These are phyloP conservation scores for Colius striatus DNA, from an alignment of 2,113 vertebrate species.

Conservation along the genomic window DNA sequence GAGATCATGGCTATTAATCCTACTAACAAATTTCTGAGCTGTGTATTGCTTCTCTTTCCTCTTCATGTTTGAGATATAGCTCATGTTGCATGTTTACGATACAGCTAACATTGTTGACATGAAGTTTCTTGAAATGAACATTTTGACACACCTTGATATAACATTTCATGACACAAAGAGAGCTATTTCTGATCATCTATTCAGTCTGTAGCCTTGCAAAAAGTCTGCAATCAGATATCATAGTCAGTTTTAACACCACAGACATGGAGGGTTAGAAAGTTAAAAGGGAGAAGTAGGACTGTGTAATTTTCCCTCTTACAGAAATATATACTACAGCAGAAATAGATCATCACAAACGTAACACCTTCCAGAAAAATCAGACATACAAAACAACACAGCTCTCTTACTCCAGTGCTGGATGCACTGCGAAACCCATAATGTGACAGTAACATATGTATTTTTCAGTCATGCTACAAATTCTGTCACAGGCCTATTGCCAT, in stretches of 20 bases:
- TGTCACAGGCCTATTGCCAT: neutral
- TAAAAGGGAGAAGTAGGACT: conserved; percentile 10
- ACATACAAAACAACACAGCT: neutral
- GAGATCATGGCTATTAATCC: neutral
- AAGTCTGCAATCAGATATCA: neutral
- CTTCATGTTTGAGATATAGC: neutral
- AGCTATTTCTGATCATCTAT: conserved; percentile 62
- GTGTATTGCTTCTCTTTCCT: neutral
- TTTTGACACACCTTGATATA: no score
- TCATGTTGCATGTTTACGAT: neutral
- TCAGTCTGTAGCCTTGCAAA: conserved; percentile 8
- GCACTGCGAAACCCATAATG: neutral
- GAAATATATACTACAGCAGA: neutral
- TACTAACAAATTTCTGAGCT: neutral
- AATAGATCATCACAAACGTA: neutral
- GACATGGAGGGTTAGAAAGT: neutral
- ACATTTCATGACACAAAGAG: conserved; percentile 47
- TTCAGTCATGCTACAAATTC: neutral
- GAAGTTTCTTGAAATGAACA: no score
- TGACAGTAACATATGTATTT: neutral
- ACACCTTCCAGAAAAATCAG: conserved; percentile 11
- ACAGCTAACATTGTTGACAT: neutral
- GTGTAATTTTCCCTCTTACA: conserved; percentile 20
- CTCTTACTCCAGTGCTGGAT: neutral
- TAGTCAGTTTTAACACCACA: conserved; percentile 50